These are phyloP conservation scores for Eudyptes chrysolophus DNA, from an alignment of 2,113 vertebrate genomes.

Conservation along the genomic window DNA sequence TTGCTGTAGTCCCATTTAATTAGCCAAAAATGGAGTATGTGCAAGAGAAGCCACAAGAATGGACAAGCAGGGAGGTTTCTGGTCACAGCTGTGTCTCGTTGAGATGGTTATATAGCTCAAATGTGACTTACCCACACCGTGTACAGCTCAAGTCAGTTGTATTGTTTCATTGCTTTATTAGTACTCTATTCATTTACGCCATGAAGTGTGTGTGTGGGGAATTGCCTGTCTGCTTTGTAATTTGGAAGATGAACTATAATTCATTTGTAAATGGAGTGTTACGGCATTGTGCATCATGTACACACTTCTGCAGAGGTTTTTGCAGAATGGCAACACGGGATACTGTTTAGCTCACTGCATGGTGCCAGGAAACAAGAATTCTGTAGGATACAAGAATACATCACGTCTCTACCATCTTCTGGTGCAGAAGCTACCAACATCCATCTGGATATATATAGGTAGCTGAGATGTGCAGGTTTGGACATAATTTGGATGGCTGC, in stretches of 20 bases:
- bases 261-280: neutral
- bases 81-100: neutral
- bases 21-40: neutral
- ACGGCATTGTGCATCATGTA: neutral
- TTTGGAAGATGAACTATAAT: neutral
- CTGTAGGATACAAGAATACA: neutral
- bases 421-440: neutral
- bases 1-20: neutral
- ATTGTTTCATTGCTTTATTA: neutral
- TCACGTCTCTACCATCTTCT: neutral
- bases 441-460: neutral
- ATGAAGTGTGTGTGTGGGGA: neutral
- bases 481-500: neutral
- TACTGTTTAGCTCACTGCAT: neutral
- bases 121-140: neutral
- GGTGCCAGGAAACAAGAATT: neutral
- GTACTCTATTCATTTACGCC: neutral
- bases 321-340: neutral
- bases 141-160: neutral
- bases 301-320: neutral
- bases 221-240: neutral
- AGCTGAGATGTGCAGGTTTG: neutral
- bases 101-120: neutral
- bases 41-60: neutral
- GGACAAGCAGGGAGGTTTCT: neutral